phyloP scores from a whole-genome alignment of 2,797 vertebrate species.

The Peromyscus aztecus region DNA sequence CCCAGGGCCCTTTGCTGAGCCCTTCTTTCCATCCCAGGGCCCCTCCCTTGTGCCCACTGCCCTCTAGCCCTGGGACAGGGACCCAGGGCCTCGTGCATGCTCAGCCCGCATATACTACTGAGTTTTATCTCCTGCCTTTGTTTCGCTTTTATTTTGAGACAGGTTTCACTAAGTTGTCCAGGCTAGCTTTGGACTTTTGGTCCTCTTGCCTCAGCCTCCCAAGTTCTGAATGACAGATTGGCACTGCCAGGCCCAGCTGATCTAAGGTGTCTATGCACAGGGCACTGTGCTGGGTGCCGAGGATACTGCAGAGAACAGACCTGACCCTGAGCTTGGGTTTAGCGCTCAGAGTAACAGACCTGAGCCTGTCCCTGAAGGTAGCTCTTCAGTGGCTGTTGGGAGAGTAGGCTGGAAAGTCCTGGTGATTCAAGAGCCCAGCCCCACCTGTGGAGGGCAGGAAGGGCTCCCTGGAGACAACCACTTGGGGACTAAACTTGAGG shows the following conservation, averaged over 20 bases:
- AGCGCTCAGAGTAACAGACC: not conserved
- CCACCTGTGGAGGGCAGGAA: not conserved
- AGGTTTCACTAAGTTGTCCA: not conserved
- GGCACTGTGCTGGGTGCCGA: not conserved
- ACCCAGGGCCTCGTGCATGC: not conserved
- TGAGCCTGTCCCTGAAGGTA: not conserved
- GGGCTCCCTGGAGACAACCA: not conserved
- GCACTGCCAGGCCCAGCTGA: not conserved
- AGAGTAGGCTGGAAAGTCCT: not conserved
- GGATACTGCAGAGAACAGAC: not conserved
- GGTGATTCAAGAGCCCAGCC: not conserved
- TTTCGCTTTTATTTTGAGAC: not conserved
- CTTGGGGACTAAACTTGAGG: not conserved
- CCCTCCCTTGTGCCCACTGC: not conserved
- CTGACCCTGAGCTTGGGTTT: not conserved
- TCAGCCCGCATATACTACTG: not conserved
- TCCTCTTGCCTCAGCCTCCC: not conserved
- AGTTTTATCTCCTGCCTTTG: not conserved
- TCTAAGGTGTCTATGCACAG: not conserved
- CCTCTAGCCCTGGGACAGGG: not conserved
- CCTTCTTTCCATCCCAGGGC: not conserved
- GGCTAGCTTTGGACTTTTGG: not conserved
- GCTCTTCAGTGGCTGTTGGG: not conserved
- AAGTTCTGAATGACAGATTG: not conserved
- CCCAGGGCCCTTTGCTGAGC: not conserved